phyloP scores from a whole-genome alignment of 1,140 invertebrate species.

The Lepidurus arcticus region DNA sequence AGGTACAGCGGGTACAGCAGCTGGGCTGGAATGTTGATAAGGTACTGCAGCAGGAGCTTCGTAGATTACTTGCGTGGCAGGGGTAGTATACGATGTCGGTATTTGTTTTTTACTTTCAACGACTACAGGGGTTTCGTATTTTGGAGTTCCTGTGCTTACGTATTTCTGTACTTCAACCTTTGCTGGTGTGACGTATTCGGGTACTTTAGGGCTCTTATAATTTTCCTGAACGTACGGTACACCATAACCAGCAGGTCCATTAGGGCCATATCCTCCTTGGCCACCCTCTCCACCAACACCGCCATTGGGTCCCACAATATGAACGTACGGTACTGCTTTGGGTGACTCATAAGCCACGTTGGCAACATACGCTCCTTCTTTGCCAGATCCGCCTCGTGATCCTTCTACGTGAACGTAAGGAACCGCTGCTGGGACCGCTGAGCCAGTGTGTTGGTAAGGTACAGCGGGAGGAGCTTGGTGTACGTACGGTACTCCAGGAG shows the following conservation, averaged over 20 bases:
- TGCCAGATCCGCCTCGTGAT: conserved; percentile 4
- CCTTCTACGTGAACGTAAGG: conserved; percentile 30
- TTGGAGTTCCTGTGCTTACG: neutral
- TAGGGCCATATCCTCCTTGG: conserved; percentile 33
- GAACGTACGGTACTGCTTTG: conserved; percentile 26
- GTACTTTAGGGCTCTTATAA: neutral
- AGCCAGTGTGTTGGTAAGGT: conserved; percentile 27
- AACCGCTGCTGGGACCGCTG: conserved; percentile 29
- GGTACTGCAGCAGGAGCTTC: neutral
- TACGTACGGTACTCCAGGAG: neutral
- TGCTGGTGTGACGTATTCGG: neutral
- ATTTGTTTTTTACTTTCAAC: neutral
- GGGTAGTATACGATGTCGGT: neutral
- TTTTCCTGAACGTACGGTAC: neutral
- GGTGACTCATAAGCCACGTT: neutral
- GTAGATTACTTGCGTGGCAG: neutral
- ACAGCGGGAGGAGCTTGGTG: conserved; percentile 32
- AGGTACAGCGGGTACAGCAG: conserved; percentile 8
- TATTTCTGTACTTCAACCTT: neutral
- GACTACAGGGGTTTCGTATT: neutral
- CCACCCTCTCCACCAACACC: conserved; percentile 24
- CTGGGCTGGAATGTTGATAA: neutral
- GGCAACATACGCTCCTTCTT: neutral
- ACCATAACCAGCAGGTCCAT: conserved; percentile 31
- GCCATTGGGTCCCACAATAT: conserved; percentile 21